Evolutionary conservation across 1,140 invertebrate genomes (phyloP).

Genomic region (Caenorhabditis inopinata): DNA sequence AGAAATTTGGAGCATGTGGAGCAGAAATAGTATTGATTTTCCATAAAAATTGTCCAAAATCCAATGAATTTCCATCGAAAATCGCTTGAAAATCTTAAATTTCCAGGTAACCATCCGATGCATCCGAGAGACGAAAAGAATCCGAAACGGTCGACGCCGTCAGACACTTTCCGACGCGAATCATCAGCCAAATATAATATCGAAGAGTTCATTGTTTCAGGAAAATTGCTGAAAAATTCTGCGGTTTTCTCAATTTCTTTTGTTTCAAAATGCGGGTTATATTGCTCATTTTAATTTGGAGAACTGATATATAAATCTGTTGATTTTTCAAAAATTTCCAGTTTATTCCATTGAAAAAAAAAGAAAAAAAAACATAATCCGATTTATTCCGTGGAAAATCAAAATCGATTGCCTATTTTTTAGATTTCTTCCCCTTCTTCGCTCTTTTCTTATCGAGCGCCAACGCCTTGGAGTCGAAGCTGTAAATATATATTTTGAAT

Average conservation of each 20-base stretch:
- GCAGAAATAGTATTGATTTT: too few relatives aligned
- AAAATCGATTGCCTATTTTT: background rate
- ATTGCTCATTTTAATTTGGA: background rate
- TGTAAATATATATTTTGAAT: background rate
- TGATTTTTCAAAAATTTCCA: background rate
- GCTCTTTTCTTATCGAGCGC: too few relatives aligned
- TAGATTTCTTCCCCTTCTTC: background rate
- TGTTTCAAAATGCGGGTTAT: background rate
- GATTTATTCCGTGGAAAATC: background rate
- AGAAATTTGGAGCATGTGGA: too few relatives aligned
- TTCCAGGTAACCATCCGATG: slow-evolving; percentile 34
- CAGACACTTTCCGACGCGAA: slow-evolving; percentile 19
- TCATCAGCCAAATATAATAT: background rate
- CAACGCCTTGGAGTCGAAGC: background rate
- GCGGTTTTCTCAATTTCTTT: background rate
- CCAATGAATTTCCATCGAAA: too few relatives aligned
- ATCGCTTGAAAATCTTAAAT: background rate
- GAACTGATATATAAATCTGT: background rate
- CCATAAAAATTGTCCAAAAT: too few relatives aligned
- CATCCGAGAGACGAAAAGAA: slow-evolving; percentile 3
- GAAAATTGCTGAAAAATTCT: background rate
- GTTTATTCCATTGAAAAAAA: too few relatives aligned
- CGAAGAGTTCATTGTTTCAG: background rate
- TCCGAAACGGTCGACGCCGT: slow-evolving; percentile 3
- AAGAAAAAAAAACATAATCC: too few relatives aligned